Percentiles rank a stretch among this genome's conserved stretches.
These are phyloP conservation scores for Myotis brandtii DNA, from an alignment of 2,113 vertebrate genomes.

Conservation along the genomic window DNA sequence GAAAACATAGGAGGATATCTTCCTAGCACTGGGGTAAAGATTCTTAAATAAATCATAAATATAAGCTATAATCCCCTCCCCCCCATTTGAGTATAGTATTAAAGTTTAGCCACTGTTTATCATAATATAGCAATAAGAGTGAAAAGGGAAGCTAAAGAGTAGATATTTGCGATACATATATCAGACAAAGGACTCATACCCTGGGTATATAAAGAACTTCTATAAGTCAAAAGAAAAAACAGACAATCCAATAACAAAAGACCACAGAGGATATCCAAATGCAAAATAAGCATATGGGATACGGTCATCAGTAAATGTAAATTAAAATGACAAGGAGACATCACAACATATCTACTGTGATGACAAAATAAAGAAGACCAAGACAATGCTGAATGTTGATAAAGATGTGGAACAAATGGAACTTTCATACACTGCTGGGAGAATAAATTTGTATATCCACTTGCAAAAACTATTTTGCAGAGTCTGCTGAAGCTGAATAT, in stretches of 20 bases:
- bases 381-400: not conserved
- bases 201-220: conserved; percentile 13
- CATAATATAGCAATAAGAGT: not conserved
- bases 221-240: conserved; percentile 31
- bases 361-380: not conserved
- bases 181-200: not conserved
- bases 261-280: not conserved
- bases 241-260: not conserved
- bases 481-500: conserved; percentile 10
- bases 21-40: not conserved
- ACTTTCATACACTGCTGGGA: not conserved
- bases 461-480: conserved; percentile 21
- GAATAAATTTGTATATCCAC: conserved; percentile 8
- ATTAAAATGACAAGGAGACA: conserved; percentile 37
- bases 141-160: conserved; percentile 17
- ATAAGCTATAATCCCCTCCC: not conserved
- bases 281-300: not conserved
- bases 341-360: not conserved
- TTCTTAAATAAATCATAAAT: conserved; percentile 41
- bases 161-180: not conserved
- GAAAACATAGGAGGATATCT: conserved; percentile 17
- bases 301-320: not conserved
- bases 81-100: not conserved
- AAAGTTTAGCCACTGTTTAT: conserved; percentile 37
- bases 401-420: not conserved